These are phyloP conservation scores for Cottus gobio DNA, from an alignment of 2,113 vertebrate species.

Conservation along the genomic window DNA sequence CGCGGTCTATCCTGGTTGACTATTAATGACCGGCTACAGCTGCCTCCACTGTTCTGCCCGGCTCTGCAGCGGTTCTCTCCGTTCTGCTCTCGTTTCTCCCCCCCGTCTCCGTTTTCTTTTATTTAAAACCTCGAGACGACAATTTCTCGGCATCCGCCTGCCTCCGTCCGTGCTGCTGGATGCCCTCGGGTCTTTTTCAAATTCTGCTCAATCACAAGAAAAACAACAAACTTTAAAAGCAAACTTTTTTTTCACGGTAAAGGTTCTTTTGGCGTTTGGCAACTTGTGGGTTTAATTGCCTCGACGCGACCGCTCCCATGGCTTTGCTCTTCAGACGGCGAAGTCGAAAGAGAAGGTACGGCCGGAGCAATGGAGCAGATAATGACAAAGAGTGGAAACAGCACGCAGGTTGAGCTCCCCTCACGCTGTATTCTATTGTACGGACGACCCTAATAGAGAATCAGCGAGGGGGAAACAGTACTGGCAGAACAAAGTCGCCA, in stretches of 20 bases:
- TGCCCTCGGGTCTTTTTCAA: slow-evolving; percentile 50
- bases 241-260: neutral
- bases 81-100: slow-evolving; percentile 10
- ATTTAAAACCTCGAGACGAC: slow-evolving; percentile 49
- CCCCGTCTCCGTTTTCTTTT: slow-evolving; percentile 8
- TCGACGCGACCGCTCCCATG: neutral
- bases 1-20: slow-evolving; percentile 75
- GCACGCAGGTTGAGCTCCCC: slow-evolving; percentile 50
- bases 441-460: slow-evolving; percentile 63
- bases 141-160: slow-evolving; percentile 32
- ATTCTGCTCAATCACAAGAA: slow-evolving; percentile 26
- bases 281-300: slow-evolving; percentile 45
- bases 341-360: slow-evolving; percentile 43
- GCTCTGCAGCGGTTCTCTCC: slow-evolving; percentile 43
- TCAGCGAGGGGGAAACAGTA: slow-evolving; percentile 60
- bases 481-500: slow-evolving; percentile 39
- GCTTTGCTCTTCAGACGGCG: slow-evolving; percentile 15
- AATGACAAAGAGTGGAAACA: slow-evolving; percentile 61
- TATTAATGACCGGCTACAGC: slow-evolving; percentile 79
- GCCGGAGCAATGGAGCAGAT: slow-evolving; percentile 52
- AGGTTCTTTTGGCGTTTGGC: slow-evolving; percentile 22
- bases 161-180: slow-evolving; percentile 27
- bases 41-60: slow-evolving; percentile 49
- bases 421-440: slow-evolving; percentile 33
- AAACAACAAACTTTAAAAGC: slow-evolving; percentile 13